Conservation (phyloP, 2,888 invertebrate genomes). For the Catocala nupta region DNA sequence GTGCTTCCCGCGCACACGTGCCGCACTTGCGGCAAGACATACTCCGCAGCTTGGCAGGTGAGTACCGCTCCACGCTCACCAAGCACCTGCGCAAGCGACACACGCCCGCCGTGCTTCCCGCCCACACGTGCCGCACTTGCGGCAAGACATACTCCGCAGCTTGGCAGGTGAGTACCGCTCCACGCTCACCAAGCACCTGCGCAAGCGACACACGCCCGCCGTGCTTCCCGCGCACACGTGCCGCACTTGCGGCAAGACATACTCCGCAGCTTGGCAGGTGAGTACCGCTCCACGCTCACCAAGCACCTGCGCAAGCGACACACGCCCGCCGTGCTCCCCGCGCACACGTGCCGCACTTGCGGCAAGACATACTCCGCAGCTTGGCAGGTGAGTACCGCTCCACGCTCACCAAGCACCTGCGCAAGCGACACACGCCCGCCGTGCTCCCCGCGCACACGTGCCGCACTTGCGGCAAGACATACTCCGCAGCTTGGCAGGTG, state of each 20-base stretch:
- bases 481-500: slow-evolving; percentile 73
- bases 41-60: slow-evolving; percentile 70
- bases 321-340: slow-evolving; percentile 55
- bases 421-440: slow-evolving; percentile 59
- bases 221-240: slow-evolving; percentile 61
- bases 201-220: slow-evolving; percentile 59
- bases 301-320: slow-evolving; percentile 68
- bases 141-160: slow-evolving; percentile 59
- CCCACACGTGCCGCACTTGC: slow-evolving; percentile 66
- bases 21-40: slow-evolving; percentile 59
- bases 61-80: slow-evolving; percentile 30
- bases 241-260: slow-evolving; percentile 59
- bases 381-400: slow-evolving; percentile 81
- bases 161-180: slow-evolving; percentile 63
- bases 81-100: slow-evolving; percentile 68
- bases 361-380: slow-evolving; percentile 59
- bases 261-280: slow-evolving; percentile 70
- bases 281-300: slow-evolving; percentile 77
- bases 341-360: slow-evolving; percentile 66
- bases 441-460: slow-evolving; percentile 61
- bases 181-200: slow-evolving; percentile 64
- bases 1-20: slow-evolving; percentile 61
- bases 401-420: slow-evolving; percentile 75
- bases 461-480: slow-evolving; percentile 59
- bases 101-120: slow-evolving; percentile 55